A percentile compares a stretch with the other conserved stretches of the same genome.
Conservation (phyloP, 1,140 invertebrate species). For the Caenorhabditis brenneri region DNA sequence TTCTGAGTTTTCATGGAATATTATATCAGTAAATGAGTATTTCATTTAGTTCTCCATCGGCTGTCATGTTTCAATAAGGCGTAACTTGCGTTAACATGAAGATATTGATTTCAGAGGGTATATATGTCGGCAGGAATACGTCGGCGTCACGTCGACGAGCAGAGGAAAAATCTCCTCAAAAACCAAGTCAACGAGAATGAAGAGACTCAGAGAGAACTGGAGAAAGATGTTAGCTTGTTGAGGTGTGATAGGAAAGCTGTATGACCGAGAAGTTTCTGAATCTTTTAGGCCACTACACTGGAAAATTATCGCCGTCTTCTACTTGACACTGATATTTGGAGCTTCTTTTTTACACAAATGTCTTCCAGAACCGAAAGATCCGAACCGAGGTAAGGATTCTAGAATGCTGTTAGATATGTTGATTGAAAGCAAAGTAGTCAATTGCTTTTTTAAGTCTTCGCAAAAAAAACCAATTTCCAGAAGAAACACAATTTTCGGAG, state of each 20-base stretch:
- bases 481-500: constrained; percentile 55
- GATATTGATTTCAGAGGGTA: background rate
- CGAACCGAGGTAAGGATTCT: constrained; percentile 45
- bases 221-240: background rate
- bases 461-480: constrained; percentile 15
- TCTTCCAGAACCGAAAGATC: constrained; percentile 45
- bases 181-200: background rate
- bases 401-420: background rate
- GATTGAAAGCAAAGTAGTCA: too few relatives aligned
- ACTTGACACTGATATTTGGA: constrained; percentile 8
- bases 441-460: too few relatives aligned
- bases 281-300: constrained; percentile 43
- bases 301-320: constrained; percentile 39
- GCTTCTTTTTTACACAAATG: constrained; percentile 45
- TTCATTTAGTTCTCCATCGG: background rate
- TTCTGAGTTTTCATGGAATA: background rate
- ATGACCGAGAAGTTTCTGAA: background rate
- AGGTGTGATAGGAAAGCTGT: background rate
- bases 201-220: background rate
- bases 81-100: too few relatives aligned
- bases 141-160: background rate
- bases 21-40: background rate
- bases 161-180: background rate
- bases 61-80: too few relatives aligned
- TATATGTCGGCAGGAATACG: background rate